These are phyloP conservation scores for Clunio marinus DNA, from an alignment of 2,888 invertebrate genomes.

Conservation along the genomic window DNA sequence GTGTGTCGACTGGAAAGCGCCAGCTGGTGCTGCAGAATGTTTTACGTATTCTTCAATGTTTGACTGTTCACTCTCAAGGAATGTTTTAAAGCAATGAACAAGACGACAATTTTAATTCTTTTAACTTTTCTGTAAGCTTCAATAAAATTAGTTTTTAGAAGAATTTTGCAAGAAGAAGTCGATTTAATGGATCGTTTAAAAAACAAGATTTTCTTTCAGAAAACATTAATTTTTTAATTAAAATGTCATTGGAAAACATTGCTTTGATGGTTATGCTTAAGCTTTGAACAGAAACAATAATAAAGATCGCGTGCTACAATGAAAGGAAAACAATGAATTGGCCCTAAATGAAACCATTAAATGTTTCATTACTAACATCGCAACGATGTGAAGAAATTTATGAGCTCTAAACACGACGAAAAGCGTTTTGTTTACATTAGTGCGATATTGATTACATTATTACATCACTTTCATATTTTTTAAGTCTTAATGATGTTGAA, in stretches of 20 bases:
- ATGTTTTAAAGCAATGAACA: neutral
- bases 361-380: neutral
- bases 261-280: too few relatives aligned
- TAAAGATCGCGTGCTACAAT: constrained; percentile 17
- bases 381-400: neutral
- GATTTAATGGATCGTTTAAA: neutral
- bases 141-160: too few relatives aligned
- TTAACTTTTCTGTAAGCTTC: too few relatives aligned
- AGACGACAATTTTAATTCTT: too few relatives aligned
- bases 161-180: neutral
- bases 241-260: too few relatives aligned
- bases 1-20: neutral
- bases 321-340: neutral
- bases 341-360: too few relatives aligned
- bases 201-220: too few relatives aligned
- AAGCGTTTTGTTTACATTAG: constrained; percentile 10
- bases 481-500: neutral
- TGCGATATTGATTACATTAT: constrained; percentile 12
- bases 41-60: constrained; percentile 6
- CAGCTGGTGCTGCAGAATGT: constrained; percentile 27
- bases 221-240: too few relatives aligned
- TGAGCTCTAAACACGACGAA: constrained; percentile 10
- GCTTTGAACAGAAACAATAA: constrained; percentile 13
- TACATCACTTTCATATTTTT: constrained; percentile 7
- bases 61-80: neutral